A percentile compares a stretch with the other conserved stretches of the same genome.
These are phyloP conservation scores for Scaptodrosophila lebanonensis DNA, from an alignment of 1,140 invertebrate species.

Conservation along the genomic window DNA sequence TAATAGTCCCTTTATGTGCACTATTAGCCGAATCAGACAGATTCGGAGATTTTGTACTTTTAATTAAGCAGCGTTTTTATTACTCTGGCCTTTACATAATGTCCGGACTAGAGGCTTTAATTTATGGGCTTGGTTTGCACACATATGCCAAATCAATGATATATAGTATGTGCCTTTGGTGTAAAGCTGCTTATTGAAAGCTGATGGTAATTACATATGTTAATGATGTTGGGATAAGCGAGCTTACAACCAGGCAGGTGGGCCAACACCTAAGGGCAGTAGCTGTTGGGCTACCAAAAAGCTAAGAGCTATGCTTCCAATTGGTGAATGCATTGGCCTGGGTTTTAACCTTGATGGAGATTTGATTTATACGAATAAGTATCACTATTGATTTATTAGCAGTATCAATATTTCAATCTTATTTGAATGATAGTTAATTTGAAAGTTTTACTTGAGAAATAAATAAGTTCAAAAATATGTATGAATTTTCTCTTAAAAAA, in stretches of 20 bases:
- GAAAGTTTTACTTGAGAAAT: not conserved
- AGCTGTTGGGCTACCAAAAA: constrained; percentile 20
- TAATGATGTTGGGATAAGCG: constrained; percentile 30
- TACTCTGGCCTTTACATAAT: constrained; percentile 8
- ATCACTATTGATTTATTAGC: too few species aligned
- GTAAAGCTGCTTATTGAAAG: constrained; percentile 34
- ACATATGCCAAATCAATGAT: not conserved
- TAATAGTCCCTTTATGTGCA: constrained; percentile 41
- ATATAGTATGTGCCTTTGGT: constrained; percentile 32
- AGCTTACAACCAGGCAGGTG: constrained; percentile 12
- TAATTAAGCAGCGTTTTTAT: constrained; percentile 58
- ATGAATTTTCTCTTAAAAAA: not conserved
- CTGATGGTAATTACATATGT: constrained; percentile 49
- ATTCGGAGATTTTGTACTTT: constrained; percentile 58
- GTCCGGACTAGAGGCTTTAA: too few species aligned
- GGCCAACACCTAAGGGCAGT: constrained; percentile 2
- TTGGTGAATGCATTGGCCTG: too few species aligned
- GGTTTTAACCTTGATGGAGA: too few species aligned
- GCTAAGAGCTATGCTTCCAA: too few species aligned
- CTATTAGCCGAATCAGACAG: constrained; percentile 39
- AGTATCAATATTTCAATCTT: too few species aligned
- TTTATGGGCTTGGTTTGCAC: too few species aligned
- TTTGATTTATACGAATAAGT: too few species aligned
- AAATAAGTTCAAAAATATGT: not conserved
- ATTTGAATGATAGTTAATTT: too few species aligned